phyloP scores from a whole-genome alignment of 2,797 vertebrate genomes.

The Crypturellus tataupa region DNA sequence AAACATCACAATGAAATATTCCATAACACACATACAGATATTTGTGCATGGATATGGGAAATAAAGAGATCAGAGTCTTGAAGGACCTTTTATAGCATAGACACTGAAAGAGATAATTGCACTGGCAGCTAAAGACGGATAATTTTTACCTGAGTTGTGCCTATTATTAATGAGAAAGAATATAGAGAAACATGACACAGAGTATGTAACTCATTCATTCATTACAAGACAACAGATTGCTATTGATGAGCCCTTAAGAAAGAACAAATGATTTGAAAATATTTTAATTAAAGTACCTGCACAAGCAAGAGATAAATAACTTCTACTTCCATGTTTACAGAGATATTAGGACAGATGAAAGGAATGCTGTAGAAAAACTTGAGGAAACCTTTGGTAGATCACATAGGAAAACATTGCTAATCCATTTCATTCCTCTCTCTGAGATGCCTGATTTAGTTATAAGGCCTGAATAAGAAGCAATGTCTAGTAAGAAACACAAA shows the following conservation, averaged over 20 bases:
- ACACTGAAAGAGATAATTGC: background rate
- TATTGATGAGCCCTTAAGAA: background rate
- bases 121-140: background rate
- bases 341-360: background rate
- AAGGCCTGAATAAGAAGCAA: background rate
- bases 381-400: background rate
- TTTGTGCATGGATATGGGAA: background rate
- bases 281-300: background rate
- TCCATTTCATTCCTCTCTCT: background rate
- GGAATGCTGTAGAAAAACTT: accelerated
- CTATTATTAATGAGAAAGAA: background rate
- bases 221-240: background rate
- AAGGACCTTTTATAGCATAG: background rate
- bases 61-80: background rate
- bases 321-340: background rate
- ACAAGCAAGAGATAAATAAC: background rate
- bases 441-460: background rate
- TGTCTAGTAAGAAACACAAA: background rate
- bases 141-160: background rate
- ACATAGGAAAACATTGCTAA: background rate
- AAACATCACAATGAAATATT: background rate
- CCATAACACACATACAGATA: background rate
- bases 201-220: background rate
- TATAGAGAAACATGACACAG: background rate
- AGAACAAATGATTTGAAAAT: background rate